A percentile compares a stretch with the other conserved stretches of the same genome.
These are phyloP conservation scores for Neopipo cinnamomea DNA, from an alignment of 2,113 vertebrate genomes.

Conservation along the genomic window DNA sequence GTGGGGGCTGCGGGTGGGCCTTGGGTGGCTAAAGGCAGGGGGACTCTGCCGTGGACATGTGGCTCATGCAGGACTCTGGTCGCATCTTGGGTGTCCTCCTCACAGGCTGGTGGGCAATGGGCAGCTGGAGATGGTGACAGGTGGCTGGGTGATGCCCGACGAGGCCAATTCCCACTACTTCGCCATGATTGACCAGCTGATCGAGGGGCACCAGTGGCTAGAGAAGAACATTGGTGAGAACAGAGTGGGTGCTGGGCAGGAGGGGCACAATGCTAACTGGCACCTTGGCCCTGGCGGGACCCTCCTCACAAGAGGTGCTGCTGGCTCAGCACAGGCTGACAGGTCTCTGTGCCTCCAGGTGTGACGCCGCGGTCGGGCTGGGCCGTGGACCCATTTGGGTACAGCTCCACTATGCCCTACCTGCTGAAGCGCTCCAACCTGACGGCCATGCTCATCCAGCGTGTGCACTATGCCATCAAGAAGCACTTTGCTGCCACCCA, in stretches of 20 bases:
- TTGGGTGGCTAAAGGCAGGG: background rate
- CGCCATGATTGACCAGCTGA: constrained; percentile 96
- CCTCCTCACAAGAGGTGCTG: background rate
- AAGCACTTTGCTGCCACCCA: constrained; percentile 91
- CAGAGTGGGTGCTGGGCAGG: accelerated
- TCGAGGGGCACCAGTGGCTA: constrained; percentile 98
- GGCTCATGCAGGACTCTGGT: background rate
- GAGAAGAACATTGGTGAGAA: constrained; percentile 90
- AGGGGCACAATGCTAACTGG: background rate
- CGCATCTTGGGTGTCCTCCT: background rate
- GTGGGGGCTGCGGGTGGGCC: background rate
- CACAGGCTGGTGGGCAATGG: constrained; percentile 80
- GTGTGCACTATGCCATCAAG: constrained; percentile 95
- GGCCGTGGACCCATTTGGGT: constrained; percentile 94
- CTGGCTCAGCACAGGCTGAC: accelerated
- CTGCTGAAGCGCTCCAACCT: constrained; percentile 91
- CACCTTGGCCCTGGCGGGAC: background rate
- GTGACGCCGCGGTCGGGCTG: constrained; percentile 86
- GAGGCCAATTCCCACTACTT: constrained; percentile 97
- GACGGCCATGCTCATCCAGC: constrained; percentile 97
- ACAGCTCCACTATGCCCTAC: constrained; percentile 96
- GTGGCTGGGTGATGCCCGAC: constrained; percentile 98
- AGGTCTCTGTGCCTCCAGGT: constrained; percentile 64
- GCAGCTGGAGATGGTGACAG: constrained; percentile 94
- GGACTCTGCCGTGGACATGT: background rate